Percentiles rank a stretch among this genome's conserved stretches.
Conservation (phyloP, 1,140 invertebrate species). For the Wasmannia auropunctata region DNA sequence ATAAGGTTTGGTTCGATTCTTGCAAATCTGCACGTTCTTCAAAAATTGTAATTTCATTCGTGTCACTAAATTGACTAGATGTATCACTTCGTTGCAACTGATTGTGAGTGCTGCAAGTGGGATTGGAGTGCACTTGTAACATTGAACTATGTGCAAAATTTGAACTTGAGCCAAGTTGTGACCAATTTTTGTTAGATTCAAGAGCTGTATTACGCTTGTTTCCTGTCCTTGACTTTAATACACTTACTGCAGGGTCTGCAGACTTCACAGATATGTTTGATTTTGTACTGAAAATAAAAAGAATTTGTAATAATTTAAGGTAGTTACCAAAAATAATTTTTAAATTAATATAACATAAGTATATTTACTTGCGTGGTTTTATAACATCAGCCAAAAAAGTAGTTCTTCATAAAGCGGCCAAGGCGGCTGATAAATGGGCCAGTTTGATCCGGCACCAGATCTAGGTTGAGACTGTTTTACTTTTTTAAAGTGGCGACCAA, state of each 20-base stretch:
- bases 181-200: too few species aligned
- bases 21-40: too few species aligned
- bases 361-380: neutral
- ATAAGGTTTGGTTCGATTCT: too few species aligned
- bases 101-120: too few species aligned
- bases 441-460: constrained; percentile 2
- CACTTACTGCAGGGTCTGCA: too few species aligned
- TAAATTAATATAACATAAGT: neutral
- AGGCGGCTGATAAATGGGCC: neutral
- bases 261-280: neutral
- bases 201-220: too few species aligned
- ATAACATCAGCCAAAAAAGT: neutral
- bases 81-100: too few species aligned
- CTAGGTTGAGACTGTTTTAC: neutral
- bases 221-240: neutral
- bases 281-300: neutral
- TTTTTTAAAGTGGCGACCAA: neutral
- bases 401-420: neutral
- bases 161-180: too few species aligned
- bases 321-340: neutral
- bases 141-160: neutral
- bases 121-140: too few species aligned
- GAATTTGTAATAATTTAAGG: neutral
- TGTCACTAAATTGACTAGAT: too few species aligned
- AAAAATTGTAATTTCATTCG: too few species aligned